These are phyloP conservation scores for Eupithecia exiguata DNA, from an alignment of 2,888 invertebrate species.

Conservation along the genomic window DNA sequence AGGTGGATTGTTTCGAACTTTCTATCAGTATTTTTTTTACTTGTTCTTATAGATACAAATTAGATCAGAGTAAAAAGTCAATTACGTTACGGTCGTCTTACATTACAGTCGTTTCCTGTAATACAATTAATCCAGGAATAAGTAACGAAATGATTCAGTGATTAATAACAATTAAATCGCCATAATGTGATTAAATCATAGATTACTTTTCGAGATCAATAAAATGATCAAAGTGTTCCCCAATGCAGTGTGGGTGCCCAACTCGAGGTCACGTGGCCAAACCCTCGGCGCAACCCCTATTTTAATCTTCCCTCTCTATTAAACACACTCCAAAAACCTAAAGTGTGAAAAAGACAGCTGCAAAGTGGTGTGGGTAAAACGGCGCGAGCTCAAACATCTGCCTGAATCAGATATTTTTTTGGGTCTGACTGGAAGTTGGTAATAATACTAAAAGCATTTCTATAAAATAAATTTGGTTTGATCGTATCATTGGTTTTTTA, in stretches of 20 bases:
- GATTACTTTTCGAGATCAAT: conserved; percentile 73
- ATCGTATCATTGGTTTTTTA: conserved; percentile 5
- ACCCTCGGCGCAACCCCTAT: conserved; percentile 76
- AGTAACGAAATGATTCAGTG: background rate
- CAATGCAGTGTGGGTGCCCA: conserved; percentile 61
- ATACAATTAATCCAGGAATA: background rate
- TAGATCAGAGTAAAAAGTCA: background rate
- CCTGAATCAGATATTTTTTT: conserved; percentile 71
- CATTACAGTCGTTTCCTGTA: background rate
- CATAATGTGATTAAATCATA: conserved; percentile 52
- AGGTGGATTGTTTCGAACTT: background rate
- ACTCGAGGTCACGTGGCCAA: conserved; percentile 71
- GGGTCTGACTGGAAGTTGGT: conserved; percentile 57
- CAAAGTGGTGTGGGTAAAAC: conserved; percentile 57
- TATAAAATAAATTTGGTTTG: conserved; percentile 7
- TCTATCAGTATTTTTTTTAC: too few relatives aligned
- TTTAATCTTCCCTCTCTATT: conserved; percentile 56
- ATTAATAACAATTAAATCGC: background rate
- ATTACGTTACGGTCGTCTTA: background rate
- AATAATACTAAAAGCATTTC: conserved; percentile 31
- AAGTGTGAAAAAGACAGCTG: conserved; percentile 46
- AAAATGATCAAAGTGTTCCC: conserved; percentile 70
- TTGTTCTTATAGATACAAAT: too few relatives aligned
- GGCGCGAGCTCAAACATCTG: conserved; percentile 78
- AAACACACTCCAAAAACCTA: conserved; percentile 26